Conservation (phyloP, 2,113 vertebrate species). For the Osmerus eperlanus region DNA sequence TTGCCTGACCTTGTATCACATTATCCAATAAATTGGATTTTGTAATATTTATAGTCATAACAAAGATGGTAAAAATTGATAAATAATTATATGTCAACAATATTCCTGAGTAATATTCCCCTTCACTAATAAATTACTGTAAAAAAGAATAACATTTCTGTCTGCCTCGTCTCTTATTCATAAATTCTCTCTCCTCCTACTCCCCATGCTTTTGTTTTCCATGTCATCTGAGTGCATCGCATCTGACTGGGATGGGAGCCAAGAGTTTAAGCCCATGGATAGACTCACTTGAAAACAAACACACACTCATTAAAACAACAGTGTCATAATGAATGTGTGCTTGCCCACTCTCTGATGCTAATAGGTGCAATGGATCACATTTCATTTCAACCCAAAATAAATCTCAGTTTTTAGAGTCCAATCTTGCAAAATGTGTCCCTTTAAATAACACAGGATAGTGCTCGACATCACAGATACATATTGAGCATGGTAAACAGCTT, state of each 20-base stretch:
- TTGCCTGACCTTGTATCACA: neutral
- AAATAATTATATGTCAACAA: neutral
- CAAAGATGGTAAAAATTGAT: neutral
- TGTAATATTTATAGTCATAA: neutral
- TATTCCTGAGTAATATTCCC: neutral
- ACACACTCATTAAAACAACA: constrained; percentile 16
- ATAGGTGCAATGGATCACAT: constrained; percentile 18
- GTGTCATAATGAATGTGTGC: constrained; percentile 10
- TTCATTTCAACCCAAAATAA: constrained; percentile 32
- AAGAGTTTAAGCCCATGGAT: constrained; percentile 19
- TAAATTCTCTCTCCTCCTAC: neutral
- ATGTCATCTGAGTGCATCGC: constrained; percentile 8
- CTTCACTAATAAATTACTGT: neutral
- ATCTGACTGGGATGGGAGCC: neutral
- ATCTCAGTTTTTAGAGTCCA: neutral
- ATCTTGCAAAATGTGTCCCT: neutral
- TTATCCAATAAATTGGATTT: neutral
- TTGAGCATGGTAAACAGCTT: neutral
- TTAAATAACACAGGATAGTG: neutral
- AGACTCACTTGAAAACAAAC: constrained; percentile 34
- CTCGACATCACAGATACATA: neutral
- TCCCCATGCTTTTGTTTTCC: constrained; percentile 3
- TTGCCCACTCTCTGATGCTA: constrained; percentile 13
- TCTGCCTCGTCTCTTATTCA: neutral
- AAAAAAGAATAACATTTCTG: neutral